A percentile compares a stretch with the other conserved stretches of the same genome.
Evolutionary conservation across 2,797 vertebrate genomes (phyloP).

Genomic region (Characodon lateralis): DNA sequence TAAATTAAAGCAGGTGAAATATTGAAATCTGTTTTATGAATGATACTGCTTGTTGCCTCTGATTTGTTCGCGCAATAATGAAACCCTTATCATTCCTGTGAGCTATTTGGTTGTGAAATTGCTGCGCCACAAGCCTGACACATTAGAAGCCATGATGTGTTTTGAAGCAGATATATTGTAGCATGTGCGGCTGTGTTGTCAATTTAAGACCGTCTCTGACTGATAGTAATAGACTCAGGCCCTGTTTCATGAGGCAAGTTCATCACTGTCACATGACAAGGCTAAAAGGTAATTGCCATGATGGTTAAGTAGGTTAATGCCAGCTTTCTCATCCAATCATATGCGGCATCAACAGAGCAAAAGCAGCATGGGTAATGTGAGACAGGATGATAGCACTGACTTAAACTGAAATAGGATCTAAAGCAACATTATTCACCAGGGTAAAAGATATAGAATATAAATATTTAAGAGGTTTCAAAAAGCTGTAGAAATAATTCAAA

Average conservation of each 20-base stretch:
- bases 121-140: slow-evolving; percentile 70
- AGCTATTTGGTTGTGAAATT: slow-evolving; percentile 82
- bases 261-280: slow-evolving; percentile 47
- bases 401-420: slow-evolving; percentile 6
- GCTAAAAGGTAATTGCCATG: slow-evolving; percentile 51
- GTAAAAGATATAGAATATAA: slow-evolving; percentile 18
- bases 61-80: slow-evolving; percentile 80
- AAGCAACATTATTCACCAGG: slow-evolving; percentile 8
- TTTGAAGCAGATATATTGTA: slow-evolving; percentile 67
- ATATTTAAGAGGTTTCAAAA: slow-evolving; percentile 15
- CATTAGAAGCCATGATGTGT: slow-evolving; percentile 77
- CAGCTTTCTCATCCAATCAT: slow-evolving; percentile 39
- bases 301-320: slow-evolving; percentile 45
- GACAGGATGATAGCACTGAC: slow-evolving; percentile 16
- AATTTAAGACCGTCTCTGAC: slow-evolving; percentile 59
- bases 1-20: slow-evolving; percentile 81
- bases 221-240: slow-evolving; percentile 55
- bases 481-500: neutral
- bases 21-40: slow-evolving; percentile 79
- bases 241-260: slow-evolving; percentile 56
- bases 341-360: slow-evolving; percentile 32
- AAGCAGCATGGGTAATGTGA: slow-evolving; percentile 25
- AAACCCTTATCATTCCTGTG: slow-evolving; percentile 77
- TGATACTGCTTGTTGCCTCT: slow-evolving; percentile 78
- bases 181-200: slow-evolving; percentile 62